phyloP scores from a whole-genome alignment of 2,888 invertebrate genomes.

The Mamestra brassicae region DNA sequence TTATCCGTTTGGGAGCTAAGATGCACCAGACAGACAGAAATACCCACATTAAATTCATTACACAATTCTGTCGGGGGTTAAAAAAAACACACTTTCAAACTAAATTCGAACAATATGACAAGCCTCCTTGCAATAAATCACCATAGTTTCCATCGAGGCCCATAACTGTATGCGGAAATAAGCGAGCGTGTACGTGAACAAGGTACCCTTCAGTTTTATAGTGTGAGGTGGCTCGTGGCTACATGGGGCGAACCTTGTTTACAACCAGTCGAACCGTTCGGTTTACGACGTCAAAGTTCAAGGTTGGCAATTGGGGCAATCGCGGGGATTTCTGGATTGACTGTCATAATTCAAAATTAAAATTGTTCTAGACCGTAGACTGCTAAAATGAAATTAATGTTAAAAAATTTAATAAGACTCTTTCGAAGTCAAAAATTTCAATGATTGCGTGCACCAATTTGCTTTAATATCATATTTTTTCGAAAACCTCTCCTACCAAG shows the following conservation, averaged over 20 bases:
- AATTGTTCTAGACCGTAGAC: constrained; percentile 9
- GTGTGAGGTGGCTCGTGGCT: constrained; percentile 33
- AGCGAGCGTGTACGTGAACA: constrained; percentile 56
- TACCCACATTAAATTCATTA: neutral
- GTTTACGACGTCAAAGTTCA: constrained; percentile 62
- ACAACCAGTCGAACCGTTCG: constrained; percentile 56
- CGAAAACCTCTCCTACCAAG: neutral
- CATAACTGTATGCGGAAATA: constrained; percentile 56
- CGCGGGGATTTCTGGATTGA: constrained; percentile 20
- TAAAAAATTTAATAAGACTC: neutral
- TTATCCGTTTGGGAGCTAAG: neutral
- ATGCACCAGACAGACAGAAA: neutral
- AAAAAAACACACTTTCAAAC: constrained; percentile 26
- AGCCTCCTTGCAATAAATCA: constrained; percentile 46
- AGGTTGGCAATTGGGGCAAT: constrained; percentile 42
- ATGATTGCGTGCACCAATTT: neutral
- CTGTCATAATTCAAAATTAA: constrained; percentile 19
- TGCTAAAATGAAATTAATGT: neutral
- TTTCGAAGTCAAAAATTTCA: neutral
- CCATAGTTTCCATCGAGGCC: constrained; percentile 45
- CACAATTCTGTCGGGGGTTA: neutral
- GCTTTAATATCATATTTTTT: neutral
- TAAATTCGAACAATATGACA: constrained; percentile 17
- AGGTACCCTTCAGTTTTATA: constrained; percentile 63
- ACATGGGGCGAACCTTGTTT: constrained; percentile 60